Evolutionary conservation across 2,888 invertebrate species (phyloP).

Genomic region (Habrosyne pyritoides): DNA sequence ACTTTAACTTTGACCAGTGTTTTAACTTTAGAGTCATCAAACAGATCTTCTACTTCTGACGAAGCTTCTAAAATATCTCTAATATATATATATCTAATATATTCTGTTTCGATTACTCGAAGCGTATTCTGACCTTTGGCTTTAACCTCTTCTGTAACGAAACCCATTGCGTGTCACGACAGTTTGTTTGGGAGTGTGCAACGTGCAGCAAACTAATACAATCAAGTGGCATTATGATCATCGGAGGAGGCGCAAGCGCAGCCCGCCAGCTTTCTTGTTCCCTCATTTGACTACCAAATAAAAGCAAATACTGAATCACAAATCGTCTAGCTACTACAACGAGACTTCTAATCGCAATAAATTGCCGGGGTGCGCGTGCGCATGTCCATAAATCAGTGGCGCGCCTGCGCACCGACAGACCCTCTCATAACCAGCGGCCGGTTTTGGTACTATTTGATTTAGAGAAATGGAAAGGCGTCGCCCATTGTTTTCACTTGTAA

Average conservation of each 20-base stretch:
- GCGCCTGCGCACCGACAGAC: slow-evolving; percentile 43
- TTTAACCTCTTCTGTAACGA: neutral
- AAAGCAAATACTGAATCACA: slow-evolving; percentile 23
- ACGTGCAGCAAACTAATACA: neutral
- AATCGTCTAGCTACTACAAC: slow-evolving; percentile 37
- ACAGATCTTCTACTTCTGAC: no score
- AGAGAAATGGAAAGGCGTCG: slow-evolving; percentile 70
- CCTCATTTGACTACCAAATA: slow-evolving; percentile 10
- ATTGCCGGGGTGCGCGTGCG: slow-evolving; percentile 42
- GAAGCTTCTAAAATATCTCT: no score
- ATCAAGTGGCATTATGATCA: neutral
- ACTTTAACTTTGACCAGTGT: neutral
- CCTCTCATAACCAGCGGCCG: slow-evolving; percentile 45
- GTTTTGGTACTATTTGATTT: slow-evolving; percentile 57
- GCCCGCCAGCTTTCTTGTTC: slow-evolving; percentile 5
- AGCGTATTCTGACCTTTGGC: neutral
- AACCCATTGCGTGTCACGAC: neutral
- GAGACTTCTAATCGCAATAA: slow-evolving; percentile 50
- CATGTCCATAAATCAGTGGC: slow-evolving; percentile 41
- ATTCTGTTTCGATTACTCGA: neutral
- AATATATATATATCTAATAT: no score
- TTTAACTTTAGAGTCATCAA: no score
- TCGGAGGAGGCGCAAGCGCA: neutral
- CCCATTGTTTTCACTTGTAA: slow-evolving; percentile 66
- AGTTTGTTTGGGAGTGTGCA: neutral